A percentile compares a stretch with the other conserved stretches of the same genome.
Conservation (phyloP, 2,797 vertebrate species). For the Diplodus puntazzo region DNA sequence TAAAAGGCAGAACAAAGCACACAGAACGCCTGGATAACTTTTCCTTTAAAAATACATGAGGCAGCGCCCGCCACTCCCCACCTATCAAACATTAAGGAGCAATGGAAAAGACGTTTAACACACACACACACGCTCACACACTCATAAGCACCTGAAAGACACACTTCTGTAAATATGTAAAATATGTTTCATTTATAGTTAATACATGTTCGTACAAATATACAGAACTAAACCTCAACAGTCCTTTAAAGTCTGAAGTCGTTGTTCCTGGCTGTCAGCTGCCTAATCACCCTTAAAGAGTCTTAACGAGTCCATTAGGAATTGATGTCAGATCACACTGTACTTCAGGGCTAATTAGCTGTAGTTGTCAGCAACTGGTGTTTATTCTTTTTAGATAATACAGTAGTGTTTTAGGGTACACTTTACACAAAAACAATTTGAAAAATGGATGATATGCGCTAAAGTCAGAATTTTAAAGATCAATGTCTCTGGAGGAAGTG, state of each 20-base stretch:
- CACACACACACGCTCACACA: constrained; percentile 21
- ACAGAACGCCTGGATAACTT: constrained; percentile 51
- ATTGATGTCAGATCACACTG: neutral
- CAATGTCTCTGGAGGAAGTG: neutral
- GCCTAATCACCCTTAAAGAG: constrained; percentile 2
- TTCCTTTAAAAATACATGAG: constrained; percentile 71
- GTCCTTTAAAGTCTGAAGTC: neutral
- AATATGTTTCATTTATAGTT: neutral
- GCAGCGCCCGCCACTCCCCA: constrained; percentile 56
- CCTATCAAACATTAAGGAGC: constrained; percentile 70
- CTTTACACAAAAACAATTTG: neutral
- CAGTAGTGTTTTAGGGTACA: neutral
- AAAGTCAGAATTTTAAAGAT: no score
- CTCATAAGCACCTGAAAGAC: constrained; percentile 14
- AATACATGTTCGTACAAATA: neutral
- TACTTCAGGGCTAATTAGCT: neutral
- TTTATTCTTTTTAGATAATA: neutral
- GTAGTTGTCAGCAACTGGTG: neutral
- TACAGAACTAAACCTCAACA: neutral
- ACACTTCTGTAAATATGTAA: constrained; percentile 5
- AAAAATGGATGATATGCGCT: no score
- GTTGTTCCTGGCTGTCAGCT: neutral
- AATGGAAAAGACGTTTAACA: constrained; percentile 35
- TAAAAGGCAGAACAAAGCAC: constrained; percentile 66
- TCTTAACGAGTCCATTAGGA: neutral